Conservation (phyloP, 2,888 invertebrate species). For the Epinotia bilunana region DNA sequence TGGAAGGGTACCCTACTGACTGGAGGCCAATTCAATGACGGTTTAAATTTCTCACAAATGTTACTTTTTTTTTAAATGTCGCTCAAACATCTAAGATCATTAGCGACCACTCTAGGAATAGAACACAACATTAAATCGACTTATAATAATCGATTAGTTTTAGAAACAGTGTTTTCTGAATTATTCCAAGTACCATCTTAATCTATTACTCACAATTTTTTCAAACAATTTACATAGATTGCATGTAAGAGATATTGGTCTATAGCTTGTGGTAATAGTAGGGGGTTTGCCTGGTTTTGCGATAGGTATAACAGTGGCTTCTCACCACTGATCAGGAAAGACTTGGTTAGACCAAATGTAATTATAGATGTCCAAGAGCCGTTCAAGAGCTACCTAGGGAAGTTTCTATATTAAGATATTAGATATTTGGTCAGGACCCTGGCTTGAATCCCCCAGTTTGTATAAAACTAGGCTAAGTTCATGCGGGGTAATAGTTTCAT, state of each 20-base stretch:
- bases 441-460: neutral
- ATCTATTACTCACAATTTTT: neutral
- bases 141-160: no score
- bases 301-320: slow-evolving; percentile 6
- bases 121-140: no score
- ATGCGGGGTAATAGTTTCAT: neutral
- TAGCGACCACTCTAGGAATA: no score
- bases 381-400: neutral
- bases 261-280: neutral
- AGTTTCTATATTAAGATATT: neutral
- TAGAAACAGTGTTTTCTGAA: no score
- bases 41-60: no score
- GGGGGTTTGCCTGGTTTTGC: no score
- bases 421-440: neutral
- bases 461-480: neutral
- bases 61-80: no score
- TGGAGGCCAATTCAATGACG: no score
- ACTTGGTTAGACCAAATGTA: neutral
- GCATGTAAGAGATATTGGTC: neutral
- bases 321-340: neutral
- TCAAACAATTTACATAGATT: neutral
- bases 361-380: neutral
- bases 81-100: no score
- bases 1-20: no score
- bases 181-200: no score